These are phyloP conservation scores for Gambusia yucatana DNA, from an alignment of 2,797 vertebrate genomes.

Conservation along the genomic window DNA sequence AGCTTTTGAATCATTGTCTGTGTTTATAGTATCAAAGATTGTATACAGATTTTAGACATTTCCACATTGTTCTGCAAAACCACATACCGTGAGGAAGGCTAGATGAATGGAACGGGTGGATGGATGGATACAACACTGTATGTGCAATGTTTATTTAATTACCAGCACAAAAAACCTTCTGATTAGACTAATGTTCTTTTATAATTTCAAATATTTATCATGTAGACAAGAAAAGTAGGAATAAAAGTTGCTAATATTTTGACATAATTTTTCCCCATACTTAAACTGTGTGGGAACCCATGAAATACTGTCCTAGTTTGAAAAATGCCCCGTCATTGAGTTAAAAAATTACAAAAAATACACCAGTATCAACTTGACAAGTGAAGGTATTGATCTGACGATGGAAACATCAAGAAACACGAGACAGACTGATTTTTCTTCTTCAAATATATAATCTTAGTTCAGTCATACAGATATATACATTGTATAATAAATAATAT, in stretches of 20 bases:
- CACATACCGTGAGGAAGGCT: not conserved
- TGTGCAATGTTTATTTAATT: not conserved
- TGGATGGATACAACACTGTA: not conserved
- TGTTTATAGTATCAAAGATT: not conserved
- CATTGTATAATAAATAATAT: slow-evolving; percentile 99
- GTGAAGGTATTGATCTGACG: not conserved
- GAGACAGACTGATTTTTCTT: slow-evolving; percentile 76
- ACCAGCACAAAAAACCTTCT: not conserved
- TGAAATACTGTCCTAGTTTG: not conserved
- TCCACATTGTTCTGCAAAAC: not conserved
- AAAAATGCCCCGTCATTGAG: not conserved
- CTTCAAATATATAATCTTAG: slow-evolving; percentile 99
- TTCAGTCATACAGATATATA: slow-evolving; percentile 99
- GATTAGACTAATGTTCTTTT: not conserved
- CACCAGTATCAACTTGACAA: not conserved
- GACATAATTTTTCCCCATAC: not conserved
- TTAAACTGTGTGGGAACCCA: not conserved
- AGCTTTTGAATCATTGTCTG: not conserved
- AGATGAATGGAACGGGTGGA: not conserved
- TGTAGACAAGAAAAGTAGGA: not conserved
- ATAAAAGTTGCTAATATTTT: not conserved
- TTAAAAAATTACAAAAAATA: not conserved
- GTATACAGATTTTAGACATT: not conserved
- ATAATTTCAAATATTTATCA: not conserved
- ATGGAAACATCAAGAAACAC: slow-evolving; percentile 46